These are phyloP conservation scores for Catocala fraxini DNA, from an alignment of 2,888 invertebrate genomes.

Conservation along the genomic window DNA sequence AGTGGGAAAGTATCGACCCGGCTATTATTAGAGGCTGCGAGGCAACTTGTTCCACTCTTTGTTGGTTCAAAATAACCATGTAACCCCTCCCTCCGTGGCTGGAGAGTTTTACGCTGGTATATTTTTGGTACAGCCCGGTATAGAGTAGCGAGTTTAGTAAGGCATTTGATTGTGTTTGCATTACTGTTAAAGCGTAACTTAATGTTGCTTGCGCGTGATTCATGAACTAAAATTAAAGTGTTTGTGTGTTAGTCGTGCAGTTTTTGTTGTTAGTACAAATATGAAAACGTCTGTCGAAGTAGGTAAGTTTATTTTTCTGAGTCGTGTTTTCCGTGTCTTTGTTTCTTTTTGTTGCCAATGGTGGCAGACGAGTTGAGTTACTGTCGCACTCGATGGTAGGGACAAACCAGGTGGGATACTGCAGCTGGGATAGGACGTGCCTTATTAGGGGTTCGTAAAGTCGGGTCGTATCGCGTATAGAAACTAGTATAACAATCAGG, in stretches of 20 bases:
- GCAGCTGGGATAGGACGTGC: no score
- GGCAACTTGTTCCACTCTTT: conserved; percentile 75
- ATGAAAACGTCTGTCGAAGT: conserved; percentile 21
- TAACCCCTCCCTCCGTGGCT: conserved; percentile 59
- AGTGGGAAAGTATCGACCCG: conserved; percentile 74
- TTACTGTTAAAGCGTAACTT: conserved; percentile 34
- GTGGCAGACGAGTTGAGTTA: neutral
- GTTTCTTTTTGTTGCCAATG: no score
- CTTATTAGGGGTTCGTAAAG: no score
- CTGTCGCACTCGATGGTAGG: no score
- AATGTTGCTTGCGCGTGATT: conserved; percentile 29
- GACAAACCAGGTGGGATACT: no score
- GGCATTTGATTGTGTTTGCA: conserved; percentile 45
- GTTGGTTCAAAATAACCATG: conserved; percentile 73
- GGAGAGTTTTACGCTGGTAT: conserved; percentile 49
- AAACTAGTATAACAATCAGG: no score
- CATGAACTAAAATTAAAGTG: conserved; percentile 21
- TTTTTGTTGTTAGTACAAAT: conserved; percentile 8
- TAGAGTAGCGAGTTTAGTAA: conserved; percentile 37
- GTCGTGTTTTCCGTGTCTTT: no score
- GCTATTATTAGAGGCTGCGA: conserved; percentile 69
- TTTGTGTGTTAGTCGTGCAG: conserved; percentile 8
- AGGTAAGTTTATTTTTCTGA: conserved; percentile 14
- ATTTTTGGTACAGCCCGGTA: conserved; percentile 50
- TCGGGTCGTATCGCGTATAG: no score